A percentile compares a stretch with the other conserved stretches of the same genome.
Evolutionary conservation across 2,113 vertebrate genomes (phyloP).

Genomic region (Perccottus glenii): DNA sequence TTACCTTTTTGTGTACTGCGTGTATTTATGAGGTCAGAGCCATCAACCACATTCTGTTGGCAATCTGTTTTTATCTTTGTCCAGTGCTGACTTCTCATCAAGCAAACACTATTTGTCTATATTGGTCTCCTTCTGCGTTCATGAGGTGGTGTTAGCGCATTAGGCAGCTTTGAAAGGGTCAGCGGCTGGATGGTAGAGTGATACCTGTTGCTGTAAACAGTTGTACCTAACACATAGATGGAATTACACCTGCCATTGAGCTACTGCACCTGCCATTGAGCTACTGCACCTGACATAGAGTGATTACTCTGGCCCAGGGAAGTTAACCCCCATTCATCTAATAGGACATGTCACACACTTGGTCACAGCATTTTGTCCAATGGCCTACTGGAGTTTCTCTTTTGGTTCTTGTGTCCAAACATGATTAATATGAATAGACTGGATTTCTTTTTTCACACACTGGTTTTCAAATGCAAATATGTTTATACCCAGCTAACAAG

Average conservation of each 20-base stretch:
- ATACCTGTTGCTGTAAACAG: constrained; percentile 43
- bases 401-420: background rate
- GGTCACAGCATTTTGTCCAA: constrained; percentile 1
- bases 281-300: constrained; percentile 37
- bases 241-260: constrained; percentile 48
- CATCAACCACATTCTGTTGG: background rate
- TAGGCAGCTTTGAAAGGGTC: constrained; percentile 42
- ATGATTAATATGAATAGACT: constrained; percentile 2
- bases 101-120: background rate
- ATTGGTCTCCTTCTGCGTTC: constrained; percentile 16
- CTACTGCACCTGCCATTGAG: constrained; percentile 34
- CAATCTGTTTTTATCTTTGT: background rate
- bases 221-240: constrained; percentile 51
- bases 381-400: background rate
- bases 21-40: constrained; percentile 5
- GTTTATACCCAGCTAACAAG: no score
- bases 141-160: constrained; percentile 22
- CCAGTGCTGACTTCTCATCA: background rate
- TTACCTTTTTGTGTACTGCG: background rate
- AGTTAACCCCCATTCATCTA: constrained; percentile 12
- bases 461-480: no score
- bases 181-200: constrained; percentile 13
- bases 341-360: constrained; percentile 1
- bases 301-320: constrained; percentile 14
- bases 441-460: background rate